Percentiles rank a stretch among this genome's conserved stretches.
Conservation (phyloP, 2,888 invertebrate species). For the Platypus cylindrus region DNA sequence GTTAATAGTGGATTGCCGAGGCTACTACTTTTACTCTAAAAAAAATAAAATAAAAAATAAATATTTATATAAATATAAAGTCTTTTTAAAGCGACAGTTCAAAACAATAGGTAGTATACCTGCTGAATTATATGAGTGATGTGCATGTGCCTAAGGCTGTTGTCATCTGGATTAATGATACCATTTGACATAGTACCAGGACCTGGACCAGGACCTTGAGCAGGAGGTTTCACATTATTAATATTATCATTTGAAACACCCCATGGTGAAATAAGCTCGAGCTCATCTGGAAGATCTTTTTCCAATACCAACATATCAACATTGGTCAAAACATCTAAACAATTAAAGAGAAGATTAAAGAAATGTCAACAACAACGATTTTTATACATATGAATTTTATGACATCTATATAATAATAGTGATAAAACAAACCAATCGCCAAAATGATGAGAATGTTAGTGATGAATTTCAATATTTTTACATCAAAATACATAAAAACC, state of each 20-base stretch:
- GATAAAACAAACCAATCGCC: not conserved
- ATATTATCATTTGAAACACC: conserved; percentile 36
- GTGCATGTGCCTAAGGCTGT: conserved; percentile 40
- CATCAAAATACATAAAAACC: too few relatives aligned
- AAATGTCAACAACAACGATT: too few relatives aligned
- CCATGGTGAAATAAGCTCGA: conserved; percentile 64
- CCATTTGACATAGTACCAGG: conserved; percentile 65
- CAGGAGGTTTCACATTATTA: conserved; percentile 58
- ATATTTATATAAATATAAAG: too few relatives aligned
- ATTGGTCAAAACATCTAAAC: conserved; percentile 68
- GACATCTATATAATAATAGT: not conserved
- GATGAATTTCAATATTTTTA: too few relatives aligned
- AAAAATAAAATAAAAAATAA: conserved; percentile 14
- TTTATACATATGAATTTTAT: too few relatives aligned
- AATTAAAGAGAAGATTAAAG: too few relatives aligned
- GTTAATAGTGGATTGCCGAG: conserved; percentile 60
- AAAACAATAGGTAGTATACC: conserved; percentile 27
- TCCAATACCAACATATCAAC: conserved; percentile 81
- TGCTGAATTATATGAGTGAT: conserved; percentile 58
- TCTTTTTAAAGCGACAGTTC: too few relatives aligned
- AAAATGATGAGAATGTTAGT: too few relatives aligned
- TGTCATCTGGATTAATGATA: conserved; percentile 48
- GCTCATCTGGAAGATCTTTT: conserved; percentile 83
- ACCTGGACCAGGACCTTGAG: conserved; percentile 74
- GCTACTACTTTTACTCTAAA: conserved; percentile 57